These are phyloP conservation scores for Eptatretus burgeri DNA, from an alignment of 2,113 vertebrate species.

Conservation along the genomic window DNA sequence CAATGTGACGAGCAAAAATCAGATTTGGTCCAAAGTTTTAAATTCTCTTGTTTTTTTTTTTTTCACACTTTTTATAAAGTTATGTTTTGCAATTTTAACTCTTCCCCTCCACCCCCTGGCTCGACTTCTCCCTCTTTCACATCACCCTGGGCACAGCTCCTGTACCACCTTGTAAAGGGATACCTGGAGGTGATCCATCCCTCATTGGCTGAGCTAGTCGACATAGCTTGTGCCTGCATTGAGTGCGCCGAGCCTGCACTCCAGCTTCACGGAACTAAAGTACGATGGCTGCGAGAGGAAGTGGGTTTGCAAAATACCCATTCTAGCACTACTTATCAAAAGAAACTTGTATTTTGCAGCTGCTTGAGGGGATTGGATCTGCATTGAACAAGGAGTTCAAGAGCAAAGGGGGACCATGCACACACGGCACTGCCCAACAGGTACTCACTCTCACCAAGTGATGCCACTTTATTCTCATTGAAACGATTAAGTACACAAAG, in stretches of 20 bases:
- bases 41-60: not conserved
- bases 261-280: constrained; percentile 70
- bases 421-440: constrained; percentile 14
- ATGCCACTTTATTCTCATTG: not conserved
- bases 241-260: constrained; percentile 43
- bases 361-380: constrained; percentile 62
- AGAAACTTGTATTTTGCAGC: constrained; percentile 18
- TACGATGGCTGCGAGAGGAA: constrained; percentile 12
- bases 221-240: constrained; percentile 50
- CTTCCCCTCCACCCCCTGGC: not conserved
- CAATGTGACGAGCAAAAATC: not conserved
- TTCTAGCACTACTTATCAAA: too few species aligned
- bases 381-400: constrained; percentile 59
- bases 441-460: constrained; percentile 36
- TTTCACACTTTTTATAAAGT: not conserved
- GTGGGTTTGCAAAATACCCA: too few species aligned
- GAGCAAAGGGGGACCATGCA: constrained; percentile 16
- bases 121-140: not conserved
- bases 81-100: constrained; percentile 7
- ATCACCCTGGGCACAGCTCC: constrained; percentile 22
- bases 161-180: constrained; percentile 56
- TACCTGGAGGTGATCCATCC: constrained; percentile 41
- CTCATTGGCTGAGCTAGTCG: constrained; percentile 38
- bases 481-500: not conserved
- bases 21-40: constrained; percentile 1